Base-by-base conservation (phyloP, 2,888 invertebrate species). In the Drosophila ustulata region DNA sequence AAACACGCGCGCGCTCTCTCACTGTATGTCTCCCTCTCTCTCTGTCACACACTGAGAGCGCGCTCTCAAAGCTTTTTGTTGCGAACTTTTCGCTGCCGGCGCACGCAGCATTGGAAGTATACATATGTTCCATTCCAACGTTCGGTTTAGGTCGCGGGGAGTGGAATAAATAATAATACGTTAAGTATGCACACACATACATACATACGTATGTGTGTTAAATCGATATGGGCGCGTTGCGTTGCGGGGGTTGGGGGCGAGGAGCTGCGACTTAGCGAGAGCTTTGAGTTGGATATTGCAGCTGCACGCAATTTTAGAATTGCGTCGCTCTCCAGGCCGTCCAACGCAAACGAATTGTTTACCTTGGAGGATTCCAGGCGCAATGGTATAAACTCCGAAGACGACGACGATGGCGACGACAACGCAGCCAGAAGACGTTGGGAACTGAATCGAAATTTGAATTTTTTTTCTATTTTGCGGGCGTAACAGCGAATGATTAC, bases 401-500 rank as follows among this genome's bases (percentile, higher is more conserved):
- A 28, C 55, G 39, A 3, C 46, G 30, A n/a, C 18, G 55, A 28
- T 51, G 39, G 2, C 46, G 30, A n/a, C 18, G 23, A 26, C 9
- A 6, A 6, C 18, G 49, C 11, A 6, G 7, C 18, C 34, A 4
- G 28, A 56, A 32, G 28, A 41, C 18, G 30, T 47, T 56, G 49
- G 6, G 39, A 63, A 34, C 50, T 28, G 23, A 66, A 34, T 47
- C 8, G 47, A 25, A 39, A 23, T 56, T 49, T n/a, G 32, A 28
- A 34, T 45, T 41, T 71, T 67, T 62, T 69, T 67, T 57, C 43
- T 32, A 50, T 67, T 74, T 72, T 49, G 64, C 78, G 63, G 66
- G 77, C 80, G 79, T 86, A 86, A 75, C 53, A 66, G 76, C 75
- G 37, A 80, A 78, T 89, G 85, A 87, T 85, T 85, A 85, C 85